These are phyloP conservation scores for Phyllopteryx taeniolatus DNA, from an alignment of 2,113 vertebrate genomes.

Conservation along the genomic window DNA sequence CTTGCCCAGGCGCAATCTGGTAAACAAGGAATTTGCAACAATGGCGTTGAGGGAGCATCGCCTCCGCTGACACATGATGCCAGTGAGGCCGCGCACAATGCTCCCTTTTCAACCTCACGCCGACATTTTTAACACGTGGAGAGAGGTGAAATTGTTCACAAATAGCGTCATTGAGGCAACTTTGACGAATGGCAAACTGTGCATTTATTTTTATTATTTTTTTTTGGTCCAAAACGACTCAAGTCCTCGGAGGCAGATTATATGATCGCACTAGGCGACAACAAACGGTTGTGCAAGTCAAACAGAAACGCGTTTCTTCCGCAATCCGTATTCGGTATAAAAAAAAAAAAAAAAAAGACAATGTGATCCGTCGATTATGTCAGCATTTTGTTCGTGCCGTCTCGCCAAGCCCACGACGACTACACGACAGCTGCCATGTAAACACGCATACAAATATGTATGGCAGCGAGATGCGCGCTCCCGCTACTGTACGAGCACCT, in stretches of 20 bases:
- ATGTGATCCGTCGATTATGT: slow-evolving; percentile 14
- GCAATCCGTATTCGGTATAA: neutral
- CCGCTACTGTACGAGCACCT: slow-evolving; percentile 76
- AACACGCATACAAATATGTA: slow-evolving; percentile 43
- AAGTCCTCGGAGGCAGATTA: neutral
- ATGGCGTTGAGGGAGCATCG: slow-evolving; percentile 69
- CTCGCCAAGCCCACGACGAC: slow-evolving; percentile 31
- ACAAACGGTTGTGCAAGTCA: no score
- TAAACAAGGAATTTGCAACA: slow-evolving; percentile 71
- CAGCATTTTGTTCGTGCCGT: slow-evolving; percentile 53
- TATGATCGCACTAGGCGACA: neutral
- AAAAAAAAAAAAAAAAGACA: neutral
- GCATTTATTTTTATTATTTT: neutral
- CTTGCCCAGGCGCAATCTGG: slow-evolving; percentile 27
- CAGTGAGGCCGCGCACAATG: slow-evolving; percentile 68
- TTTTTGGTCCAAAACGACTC: neutral
- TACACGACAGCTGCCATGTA: slow-evolving; percentile 20
- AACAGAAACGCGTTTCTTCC: neutral
- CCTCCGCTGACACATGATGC: slow-evolving; percentile 63
- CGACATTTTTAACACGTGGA: slow-evolving; percentile 64
- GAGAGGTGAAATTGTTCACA: slow-evolving; percentile 23
- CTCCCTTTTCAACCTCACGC: slow-evolving; percentile 59
- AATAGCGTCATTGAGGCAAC: neutral
- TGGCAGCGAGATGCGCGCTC: slow-evolving; percentile 52
- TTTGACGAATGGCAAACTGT: neutral